These are phyloP conservation scores for Amphipoea lucens DNA, from an alignment of 2,888 invertebrate genomes.

Conservation along the genomic window DNA sequence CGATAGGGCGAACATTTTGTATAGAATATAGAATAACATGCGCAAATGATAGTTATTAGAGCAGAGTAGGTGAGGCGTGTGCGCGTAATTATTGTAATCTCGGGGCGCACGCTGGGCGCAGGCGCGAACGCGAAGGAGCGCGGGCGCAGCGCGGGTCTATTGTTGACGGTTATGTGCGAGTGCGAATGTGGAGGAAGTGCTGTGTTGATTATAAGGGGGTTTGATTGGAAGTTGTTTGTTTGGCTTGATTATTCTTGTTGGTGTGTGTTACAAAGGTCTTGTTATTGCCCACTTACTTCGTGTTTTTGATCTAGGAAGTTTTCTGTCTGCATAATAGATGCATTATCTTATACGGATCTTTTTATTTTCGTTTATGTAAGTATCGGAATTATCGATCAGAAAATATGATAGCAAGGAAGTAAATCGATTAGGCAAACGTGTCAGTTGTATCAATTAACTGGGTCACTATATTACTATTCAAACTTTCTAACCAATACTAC, in stretches of 20 bases:
- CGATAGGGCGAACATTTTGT: slow-evolving; percentile 84
- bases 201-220: slow-evolving; percentile 43
- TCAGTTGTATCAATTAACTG: neutral
- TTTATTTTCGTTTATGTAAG: neutral
- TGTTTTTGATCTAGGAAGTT: neutral
- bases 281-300: neutral
- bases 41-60: slow-evolving; percentile 89
- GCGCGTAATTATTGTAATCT: slow-evolving; percentile 89
- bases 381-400: neutral
- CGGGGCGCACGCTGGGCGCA: slow-evolving; percentile 72
- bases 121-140: slow-evolving; percentile 59
- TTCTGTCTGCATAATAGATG: neutral
- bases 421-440: neutral
- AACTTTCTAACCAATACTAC: slow-evolving; percentile 34
- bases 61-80: slow-evolving; percentile 83
- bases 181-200: slow-evolving; percentile 45
- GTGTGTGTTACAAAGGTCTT: neutral
- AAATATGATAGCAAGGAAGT: neutral
- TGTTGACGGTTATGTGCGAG: slow-evolving; percentile 52
- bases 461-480: neutral
- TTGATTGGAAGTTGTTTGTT: slow-evolving; percentile 31
- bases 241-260: neutral
- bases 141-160: slow-evolving; percentile 65
- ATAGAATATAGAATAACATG: slow-evolving; percentile 88
- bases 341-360: neutral